Percentiles rank a stretch among this genome's conserved stretches.
Evolutionary conservation across 2,888 invertebrate species (phyloP).

Genomic region (Erebia ligea): DNA sequence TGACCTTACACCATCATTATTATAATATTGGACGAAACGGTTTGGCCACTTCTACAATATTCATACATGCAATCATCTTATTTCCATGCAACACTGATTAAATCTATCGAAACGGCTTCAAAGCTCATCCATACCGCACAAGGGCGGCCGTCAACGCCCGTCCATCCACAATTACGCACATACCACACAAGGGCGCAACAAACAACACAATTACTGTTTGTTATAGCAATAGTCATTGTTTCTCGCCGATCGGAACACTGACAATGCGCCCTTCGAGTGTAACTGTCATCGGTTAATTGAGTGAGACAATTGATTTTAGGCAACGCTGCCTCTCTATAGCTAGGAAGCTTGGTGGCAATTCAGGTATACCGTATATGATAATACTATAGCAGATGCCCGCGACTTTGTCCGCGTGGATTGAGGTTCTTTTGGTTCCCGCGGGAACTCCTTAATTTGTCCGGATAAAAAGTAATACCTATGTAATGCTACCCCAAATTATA

Average conservation of each 20-base stretch:
- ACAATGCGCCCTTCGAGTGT: conserved; percentile 54
- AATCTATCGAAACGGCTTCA: too few relatives aligned
- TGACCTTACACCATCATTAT: not conserved
- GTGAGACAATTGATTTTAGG: conserved; percentile 41
- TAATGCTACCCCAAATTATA: too few relatives aligned
- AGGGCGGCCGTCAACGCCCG: conserved; percentile 14
- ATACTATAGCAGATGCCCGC: too few relatives aligned
- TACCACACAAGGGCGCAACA: conserved; percentile 34
- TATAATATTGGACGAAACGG: not conserved
- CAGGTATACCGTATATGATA: too few relatives aligned
- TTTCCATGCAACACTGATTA: too few relatives aligned
- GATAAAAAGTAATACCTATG: too few relatives aligned
- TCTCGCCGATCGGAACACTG: conserved; percentile 45
- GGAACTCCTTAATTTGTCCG: too few relatives aligned
- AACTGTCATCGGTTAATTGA: conserved; percentile 59
- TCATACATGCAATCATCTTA: too few relatives aligned
- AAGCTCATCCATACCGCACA: too few relatives aligned
- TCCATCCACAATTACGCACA: not conserved
- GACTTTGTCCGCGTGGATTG: too few relatives aligned
- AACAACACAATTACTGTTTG: conserved; percentile 40
- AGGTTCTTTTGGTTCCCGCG: too few relatives aligned
- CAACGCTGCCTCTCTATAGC: not conserved
- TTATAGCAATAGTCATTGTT: conserved; percentile 43
- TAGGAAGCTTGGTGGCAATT: too few relatives aligned
- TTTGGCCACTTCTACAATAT: not conserved